Percentiles rank a stretch among this genome's conserved stretches.
These are phyloP conservation scores for Mechanitis messenoides DNA, from an alignment of 2,888 invertebrate genomes.

Conservation along the genomic window DNA sequence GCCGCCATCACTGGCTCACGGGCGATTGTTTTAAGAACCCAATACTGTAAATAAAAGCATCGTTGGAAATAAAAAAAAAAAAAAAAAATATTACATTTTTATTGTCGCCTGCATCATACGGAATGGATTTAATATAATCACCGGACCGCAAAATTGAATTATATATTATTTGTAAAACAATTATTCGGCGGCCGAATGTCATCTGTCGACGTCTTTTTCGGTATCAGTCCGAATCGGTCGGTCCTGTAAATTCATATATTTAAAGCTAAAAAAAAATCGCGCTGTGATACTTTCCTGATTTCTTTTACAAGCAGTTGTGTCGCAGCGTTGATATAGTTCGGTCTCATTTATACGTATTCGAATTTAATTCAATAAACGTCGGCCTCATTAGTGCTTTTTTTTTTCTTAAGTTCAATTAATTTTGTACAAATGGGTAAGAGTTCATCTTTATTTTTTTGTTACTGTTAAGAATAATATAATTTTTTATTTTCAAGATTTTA, in stretches of 20 bases:
- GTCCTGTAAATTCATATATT: slow-evolving; percentile 42
- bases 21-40: slow-evolving; percentile 44
- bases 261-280: slow-evolving; percentile 38
- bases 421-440: slow-evolving; percentile 36
- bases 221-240: slow-evolving; percentile 46
- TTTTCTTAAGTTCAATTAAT: slow-evolving; percentile 23
- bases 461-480: slow-evolving; percentile 15
- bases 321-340: slow-evolving; percentile 38
- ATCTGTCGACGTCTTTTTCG: slow-evolving; percentile 42
- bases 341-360: slow-evolving; percentile 35
- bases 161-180: slow-evolving; percentile 64
- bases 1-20: slow-evolving; percentile 34
- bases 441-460: slow-evolving; percentile 25
- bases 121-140: slow-evolving; percentile 67
- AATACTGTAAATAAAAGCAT: slow-evolving; percentile 63
- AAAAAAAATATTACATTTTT: slow-evolving; percentile 63
- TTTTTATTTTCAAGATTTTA: slow-evolving; percentile 20
- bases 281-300: slow-evolving; percentile 41
- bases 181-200: slow-evolving; percentile 49
- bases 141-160: slow-evolving; percentile 67
- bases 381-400: slow-evolving; percentile 25
- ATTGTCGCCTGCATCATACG: slow-evolving; percentile 61
- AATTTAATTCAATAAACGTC: slow-evolving; percentile 23
- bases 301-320: slow-evolving; percentile 41
- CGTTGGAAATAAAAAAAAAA: slow-evolving; percentile 44